phyloP scores from a whole-genome alignment of 2,113 vertebrate genomes.

The Erythrocebus patas region DNA sequence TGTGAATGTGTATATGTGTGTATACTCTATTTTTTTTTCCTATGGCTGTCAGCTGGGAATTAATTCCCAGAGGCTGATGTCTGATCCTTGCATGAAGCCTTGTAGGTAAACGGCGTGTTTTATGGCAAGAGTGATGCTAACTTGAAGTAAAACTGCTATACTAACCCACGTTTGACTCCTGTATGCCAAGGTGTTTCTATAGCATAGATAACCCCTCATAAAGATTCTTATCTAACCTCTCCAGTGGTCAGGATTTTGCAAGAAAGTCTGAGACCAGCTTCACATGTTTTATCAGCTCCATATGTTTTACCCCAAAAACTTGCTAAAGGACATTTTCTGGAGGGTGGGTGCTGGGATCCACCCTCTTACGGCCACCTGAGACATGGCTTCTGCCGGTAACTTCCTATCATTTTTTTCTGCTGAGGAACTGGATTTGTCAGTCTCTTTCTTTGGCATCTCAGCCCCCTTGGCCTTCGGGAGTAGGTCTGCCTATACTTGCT shows the following conservation, averaged over 20 bases:
- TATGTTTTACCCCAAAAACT: not conserved
- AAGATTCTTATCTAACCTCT: not conserved
- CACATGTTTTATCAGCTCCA: not conserved
- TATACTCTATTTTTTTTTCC: not conserved
- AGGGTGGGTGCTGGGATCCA: not conserved
- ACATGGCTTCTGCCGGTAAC: not conserved
- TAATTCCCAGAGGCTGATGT: not conserved
- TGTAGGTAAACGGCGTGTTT: not conserved
- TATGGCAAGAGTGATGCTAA: not conserved
- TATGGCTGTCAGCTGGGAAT: not conserved
- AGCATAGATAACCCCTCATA: not conserved
- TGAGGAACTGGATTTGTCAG: not conserved
- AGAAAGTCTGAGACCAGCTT: not conserved
- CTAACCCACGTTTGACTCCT: not conserved
- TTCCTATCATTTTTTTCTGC: not conserved
- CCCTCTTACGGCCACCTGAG: not conserved
- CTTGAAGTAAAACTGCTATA: not conserved
- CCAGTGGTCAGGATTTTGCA: not conserved
- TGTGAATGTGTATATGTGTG: not conserved
- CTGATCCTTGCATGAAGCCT: not conserved
- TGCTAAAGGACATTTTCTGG: not conserved
- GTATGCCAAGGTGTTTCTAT: not conserved
- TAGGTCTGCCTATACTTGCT: not conserved
- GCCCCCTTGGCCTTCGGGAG: not conserved
- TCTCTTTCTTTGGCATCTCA: not conserved